phyloP scores from a whole-genome alignment of 2,113 vertebrate species.

The Aegotheles bennettii region DNA sequence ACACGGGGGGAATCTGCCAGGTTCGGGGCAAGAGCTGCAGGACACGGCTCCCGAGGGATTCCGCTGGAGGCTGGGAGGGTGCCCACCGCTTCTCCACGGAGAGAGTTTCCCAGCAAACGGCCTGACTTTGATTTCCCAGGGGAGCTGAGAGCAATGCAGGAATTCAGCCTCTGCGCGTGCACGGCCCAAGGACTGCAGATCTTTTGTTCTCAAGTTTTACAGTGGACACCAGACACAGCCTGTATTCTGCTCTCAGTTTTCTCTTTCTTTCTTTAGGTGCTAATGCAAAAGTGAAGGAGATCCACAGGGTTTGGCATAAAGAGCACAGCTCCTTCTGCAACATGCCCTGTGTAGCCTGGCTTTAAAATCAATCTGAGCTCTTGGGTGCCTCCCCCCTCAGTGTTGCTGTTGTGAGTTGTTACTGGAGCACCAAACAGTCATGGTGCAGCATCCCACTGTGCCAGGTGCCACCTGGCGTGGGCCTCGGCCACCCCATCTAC shows the following conservation, averaged over 20 bases:
- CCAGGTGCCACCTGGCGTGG: background rate
- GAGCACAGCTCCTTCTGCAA: background rate
- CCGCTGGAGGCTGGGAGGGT: background rate
- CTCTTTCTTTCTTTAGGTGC: background rate
- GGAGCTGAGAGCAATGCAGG: conserved; percentile 2
- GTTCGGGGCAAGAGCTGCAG: background rate
- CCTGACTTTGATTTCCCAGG: background rate
- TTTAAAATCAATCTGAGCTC: background rate
- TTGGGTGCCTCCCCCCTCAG: background rate
- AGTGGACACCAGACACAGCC: conserved; percentile 25
- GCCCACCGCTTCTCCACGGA: background rate
- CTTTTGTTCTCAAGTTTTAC: conserved; percentile 59
- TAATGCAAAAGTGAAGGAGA: background rate
- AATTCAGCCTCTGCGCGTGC: background rate
- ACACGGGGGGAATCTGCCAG: background rate
- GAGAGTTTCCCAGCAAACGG: background rate
- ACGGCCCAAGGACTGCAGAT: conserved; percentile 10
- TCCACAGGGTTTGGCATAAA: background rate
- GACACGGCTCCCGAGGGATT: accelerated
- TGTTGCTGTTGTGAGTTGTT: background rate
- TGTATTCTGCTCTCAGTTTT: conserved; percentile 27
- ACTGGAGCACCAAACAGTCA: background rate
- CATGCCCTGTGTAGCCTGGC: background rate
- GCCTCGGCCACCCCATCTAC: background rate
- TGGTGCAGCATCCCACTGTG: accelerated